phyloP scores from a whole-genome alignment of 1,140 invertebrate species.

The Tetragnatha versicolor region DNA sequence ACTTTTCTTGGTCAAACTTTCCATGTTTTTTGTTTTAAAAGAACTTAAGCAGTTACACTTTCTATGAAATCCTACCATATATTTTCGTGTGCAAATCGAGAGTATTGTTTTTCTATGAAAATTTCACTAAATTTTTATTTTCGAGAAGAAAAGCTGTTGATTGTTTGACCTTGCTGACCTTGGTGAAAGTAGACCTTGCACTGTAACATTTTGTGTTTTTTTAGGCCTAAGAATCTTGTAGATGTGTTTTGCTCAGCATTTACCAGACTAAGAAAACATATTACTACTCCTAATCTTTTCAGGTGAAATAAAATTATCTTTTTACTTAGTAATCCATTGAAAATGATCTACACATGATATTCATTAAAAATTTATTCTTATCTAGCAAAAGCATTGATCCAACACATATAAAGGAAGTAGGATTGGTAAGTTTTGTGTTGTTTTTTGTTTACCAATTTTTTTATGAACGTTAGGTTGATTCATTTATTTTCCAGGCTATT shows the following conservation, averaged over 20 bases:
- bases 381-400: slow-evolving; percentile 41
- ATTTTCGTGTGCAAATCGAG: too few species aligned
- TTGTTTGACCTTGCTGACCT: background rate
- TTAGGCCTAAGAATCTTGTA: slow-evolving; percentile 59
- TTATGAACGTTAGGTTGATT: background rate
- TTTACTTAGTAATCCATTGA: background rate
- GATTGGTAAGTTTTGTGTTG: slow-evolving; percentile 22
- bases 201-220: slow-evolving; percentile 25
- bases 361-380: background rate
- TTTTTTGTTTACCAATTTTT: slow-evolving; percentile 5
- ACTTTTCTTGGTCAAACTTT: too few species aligned
- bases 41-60: too few species aligned
- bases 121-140: too few species aligned
- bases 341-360: background rate
- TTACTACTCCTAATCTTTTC: slow-evolving; percentile 59
- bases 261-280: slow-evolving; percentile 58
- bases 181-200: background rate
- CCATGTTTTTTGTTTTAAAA: too few species aligned
- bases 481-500: slow-evolving; percentile 32
- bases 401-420: slow-evolving; percentile 42
- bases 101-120: too few species aligned
- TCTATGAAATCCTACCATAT: too few species aligned
- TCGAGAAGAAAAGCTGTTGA: too few species aligned
- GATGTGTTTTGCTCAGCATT: slow-evolving; percentile 60
- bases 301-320: slow-evolving; percentile 5